Evolutionary conservation across 1,140 invertebrate genomes (phyloP).

Genomic region (Papilio helenus): DNA sequence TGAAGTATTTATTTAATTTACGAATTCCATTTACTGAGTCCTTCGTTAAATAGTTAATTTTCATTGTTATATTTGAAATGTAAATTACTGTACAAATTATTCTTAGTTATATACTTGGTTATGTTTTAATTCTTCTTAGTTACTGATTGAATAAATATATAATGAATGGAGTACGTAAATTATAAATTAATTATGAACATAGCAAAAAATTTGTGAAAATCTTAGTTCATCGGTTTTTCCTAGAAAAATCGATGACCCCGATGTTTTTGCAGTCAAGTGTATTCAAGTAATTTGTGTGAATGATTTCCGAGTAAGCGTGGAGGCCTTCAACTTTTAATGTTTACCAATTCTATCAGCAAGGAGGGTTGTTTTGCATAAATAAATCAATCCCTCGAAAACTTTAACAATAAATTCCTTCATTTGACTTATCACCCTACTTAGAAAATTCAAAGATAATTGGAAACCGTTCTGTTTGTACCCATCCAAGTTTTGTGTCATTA

Average conservation of each 20-base stretch:
- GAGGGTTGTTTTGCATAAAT: constrained; percentile 14
- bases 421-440: background rate
- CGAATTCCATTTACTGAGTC: constrained; percentile 1
- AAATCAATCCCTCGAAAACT: constrained; percentile 2
- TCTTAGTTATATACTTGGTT: no score
- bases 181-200: no score
- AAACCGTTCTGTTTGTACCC: background rate
- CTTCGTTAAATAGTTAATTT: constrained; percentile 9
- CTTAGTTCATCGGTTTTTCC: no score
- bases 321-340: constrained; percentile 10
- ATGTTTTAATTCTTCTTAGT: no score
- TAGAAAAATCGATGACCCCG: no score
- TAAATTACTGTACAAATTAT: background rate
- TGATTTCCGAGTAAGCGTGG: background rate
- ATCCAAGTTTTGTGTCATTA: no score
- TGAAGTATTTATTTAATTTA: constrained; percentile 8
- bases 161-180: no score
- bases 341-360: background rate
- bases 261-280: background rate
- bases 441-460: background rate
- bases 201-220: no score
- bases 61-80: background rate
- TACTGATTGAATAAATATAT: no score
- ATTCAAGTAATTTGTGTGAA: background rate
- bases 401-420: background rate